Evolutionary conservation across 2,113 vertebrate species (phyloP), one percentile per base, ranked within the genome.

Genomic region (Chaenocephalus aceratus): DNA sequence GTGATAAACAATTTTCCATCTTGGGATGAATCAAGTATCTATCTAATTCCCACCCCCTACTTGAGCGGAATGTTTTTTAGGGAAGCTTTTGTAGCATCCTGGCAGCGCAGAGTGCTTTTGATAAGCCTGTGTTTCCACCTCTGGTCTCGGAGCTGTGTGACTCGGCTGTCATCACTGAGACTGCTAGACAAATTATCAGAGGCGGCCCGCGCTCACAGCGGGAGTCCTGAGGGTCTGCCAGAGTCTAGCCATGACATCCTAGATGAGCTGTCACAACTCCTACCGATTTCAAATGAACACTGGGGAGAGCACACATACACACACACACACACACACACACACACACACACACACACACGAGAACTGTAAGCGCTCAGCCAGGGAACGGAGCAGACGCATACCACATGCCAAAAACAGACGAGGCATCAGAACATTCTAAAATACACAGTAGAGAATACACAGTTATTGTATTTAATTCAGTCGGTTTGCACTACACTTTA

Each of bases 181-280:
- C 90, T 93, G 88, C 85, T 91, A 90, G 80, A 89, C 77, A 82
- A 93, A 93, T 95, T 94, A 94, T 87, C 79, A 84, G 77, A 93
- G 83, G 78, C 85, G 87, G 69, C 79, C 65, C 34, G 83, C 85
- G 72, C 91, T 7, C 91, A 16, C 86, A 26, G 52, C 70, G 15
- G 89, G 87, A 87, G 63, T 64, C 60, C 80, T 69, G 84, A 0
- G 82, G 80, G 84, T 72, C 86, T 84, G 91, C 77, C 88, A 80
- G 89, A 86, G 83, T 92, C 83, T 78, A 88, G 81, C 90, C 89
- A 64, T 87, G 87, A 89, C 86, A 88, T 92, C 87, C 82, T 89
- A 90, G 92, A 93, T 93, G 92, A 91, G 90, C 92, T 88, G 90
- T 89, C 88, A 88, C 89, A 86, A 77, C 87, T 93, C 89, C 85